A percentile compares a stretch with the other conserved stretches of the same genome.
Evolutionary conservation across 1,140 invertebrate genomes (phyloP).

Genomic region (Drosophila ironensis): DNA sequence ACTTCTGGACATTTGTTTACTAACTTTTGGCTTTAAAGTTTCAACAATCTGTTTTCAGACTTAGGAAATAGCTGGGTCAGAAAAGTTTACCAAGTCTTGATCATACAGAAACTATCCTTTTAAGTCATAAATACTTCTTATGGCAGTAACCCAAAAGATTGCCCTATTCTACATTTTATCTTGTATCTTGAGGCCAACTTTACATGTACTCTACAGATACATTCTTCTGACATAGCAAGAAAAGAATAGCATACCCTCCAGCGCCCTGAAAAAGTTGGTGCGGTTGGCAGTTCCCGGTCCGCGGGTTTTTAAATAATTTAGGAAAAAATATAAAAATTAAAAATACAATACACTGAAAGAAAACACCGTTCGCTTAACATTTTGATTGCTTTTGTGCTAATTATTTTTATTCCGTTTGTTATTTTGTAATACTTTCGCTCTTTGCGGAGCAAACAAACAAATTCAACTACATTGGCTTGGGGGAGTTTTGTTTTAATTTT

Average conservation of each 20-base stretch:
- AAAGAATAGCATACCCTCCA: conserved; percentile 5
- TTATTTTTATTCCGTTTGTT: conserved; percentile 39
- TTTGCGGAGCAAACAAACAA: conserved; percentile 46
- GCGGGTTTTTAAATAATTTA: neutral
- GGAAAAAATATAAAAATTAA: neutral
- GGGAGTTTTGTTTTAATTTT: conserved; percentile 2
- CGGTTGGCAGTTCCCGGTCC: conserved; percentile 25
- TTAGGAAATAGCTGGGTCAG: no score
- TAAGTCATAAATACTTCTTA: no score
- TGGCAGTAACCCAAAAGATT: no score
- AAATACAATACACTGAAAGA: neutral
- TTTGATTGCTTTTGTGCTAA: conserved; percentile 46
- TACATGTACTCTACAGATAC: neutral
- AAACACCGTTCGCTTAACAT: neutral
- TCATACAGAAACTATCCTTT: no score
- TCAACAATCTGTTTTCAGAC: no score
- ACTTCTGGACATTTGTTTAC: no score
- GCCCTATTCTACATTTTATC: no score
- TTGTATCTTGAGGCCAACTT: neutral
- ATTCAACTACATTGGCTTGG: conserved; percentile 49
- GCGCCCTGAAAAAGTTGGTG: neutral
- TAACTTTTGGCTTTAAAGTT: no score
- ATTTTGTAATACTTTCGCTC: conserved; percentile 42
- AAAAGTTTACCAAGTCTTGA: no score
- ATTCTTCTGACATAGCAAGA: no score